Conservation (phyloP, 2,888 invertebrate species). For the Tenodera sinensis region DNA sequence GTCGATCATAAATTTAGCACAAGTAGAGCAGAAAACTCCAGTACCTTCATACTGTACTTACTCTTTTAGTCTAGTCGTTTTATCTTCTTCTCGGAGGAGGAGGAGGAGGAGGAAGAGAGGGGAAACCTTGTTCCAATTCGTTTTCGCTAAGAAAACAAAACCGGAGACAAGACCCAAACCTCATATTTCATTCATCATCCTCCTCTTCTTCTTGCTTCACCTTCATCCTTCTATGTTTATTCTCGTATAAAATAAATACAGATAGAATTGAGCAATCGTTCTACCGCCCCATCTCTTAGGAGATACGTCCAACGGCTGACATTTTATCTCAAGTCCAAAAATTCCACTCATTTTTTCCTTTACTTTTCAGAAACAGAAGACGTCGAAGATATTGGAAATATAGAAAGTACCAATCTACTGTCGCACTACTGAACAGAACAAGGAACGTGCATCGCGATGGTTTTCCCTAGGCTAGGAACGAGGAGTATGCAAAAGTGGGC, state of each 20-base stretch:
- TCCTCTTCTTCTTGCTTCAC: conserved; percentile 11
- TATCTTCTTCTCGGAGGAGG: neutral
- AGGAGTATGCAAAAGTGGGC: no score
- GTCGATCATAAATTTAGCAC: neutral
- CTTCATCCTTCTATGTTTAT: conserved; percentile 10
- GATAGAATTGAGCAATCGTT: conserved; percentile 14
- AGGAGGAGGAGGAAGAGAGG: neutral
- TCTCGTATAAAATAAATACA: conserved; percentile 16
- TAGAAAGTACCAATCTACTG: neutral
- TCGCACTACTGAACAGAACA: neutral
- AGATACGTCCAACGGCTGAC: neutral
- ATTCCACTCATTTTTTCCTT: neutral
- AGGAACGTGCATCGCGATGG: neutral
- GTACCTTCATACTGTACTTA: neutral
- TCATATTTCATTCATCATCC: conserved; percentile 25
- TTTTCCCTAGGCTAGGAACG: no score
- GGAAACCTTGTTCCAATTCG: conserved; percentile 18
- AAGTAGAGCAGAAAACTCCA: neutral
- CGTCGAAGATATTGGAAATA: neutral
- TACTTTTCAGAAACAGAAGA: neutral
- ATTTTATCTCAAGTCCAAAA: neutral
- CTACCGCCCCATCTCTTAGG: neutral
- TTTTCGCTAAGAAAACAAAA: conserved; percentile 24
- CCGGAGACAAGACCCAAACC: conserved; percentile 24
- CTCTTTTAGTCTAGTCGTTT: neutral